Evolutionary conservation across 1,140 invertebrate genomes (phyloP).

Genomic region (Procambarus clarkii): DNA sequence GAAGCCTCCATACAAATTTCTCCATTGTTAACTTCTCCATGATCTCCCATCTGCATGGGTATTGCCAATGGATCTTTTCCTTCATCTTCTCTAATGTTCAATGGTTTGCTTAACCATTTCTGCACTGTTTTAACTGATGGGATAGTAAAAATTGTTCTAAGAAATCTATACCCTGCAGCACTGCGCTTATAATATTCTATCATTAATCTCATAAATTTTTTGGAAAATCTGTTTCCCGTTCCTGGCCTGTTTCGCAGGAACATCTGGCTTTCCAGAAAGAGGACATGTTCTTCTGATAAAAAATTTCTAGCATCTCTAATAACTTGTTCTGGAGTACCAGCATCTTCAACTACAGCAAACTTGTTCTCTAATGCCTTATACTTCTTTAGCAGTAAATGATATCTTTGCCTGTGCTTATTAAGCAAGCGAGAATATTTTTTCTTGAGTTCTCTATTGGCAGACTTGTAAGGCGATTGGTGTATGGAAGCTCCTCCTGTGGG

Average conservation of each 20-base stretch:
- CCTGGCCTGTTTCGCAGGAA: constrained; percentile 47
- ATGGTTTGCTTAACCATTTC: constrained; percentile 21
- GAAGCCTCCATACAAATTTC: neutral
- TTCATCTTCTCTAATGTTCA: constrained; percentile 8
- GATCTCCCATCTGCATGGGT: neutral
- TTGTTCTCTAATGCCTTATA: constrained; percentile 31
- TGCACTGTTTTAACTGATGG: constrained; percentile 42
- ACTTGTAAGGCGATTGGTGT: neutral
- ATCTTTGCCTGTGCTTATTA: constrained; percentile 39
- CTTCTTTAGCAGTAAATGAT: constrained; percentile 24
- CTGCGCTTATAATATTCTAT: constrained; percentile 42
- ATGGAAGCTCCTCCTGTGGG: neutral
- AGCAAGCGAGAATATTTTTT: constrained; percentile 24
- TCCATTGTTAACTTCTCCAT: neutral
- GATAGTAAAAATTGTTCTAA: constrained; percentile 49
- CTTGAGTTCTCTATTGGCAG: constrained; percentile 40
- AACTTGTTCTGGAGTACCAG: constrained; percentile 48
- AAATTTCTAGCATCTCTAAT: constrained; percentile 46
- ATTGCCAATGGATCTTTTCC: neutral
- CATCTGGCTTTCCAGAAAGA: constrained; percentile 61
- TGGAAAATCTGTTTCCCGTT: constrained; percentile 54
- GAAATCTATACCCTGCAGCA: constrained; percentile 49
- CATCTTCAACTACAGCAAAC: constrained; percentile 6
- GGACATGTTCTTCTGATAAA: constrained; percentile 54
- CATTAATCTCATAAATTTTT: constrained; percentile 53